Percentiles rank a stretch among this genome's conserved stretches.
phyloP scores from a whole-genome alignment of 2,797 vertebrate species.

The Arctocebus calabarensis region DNA sequence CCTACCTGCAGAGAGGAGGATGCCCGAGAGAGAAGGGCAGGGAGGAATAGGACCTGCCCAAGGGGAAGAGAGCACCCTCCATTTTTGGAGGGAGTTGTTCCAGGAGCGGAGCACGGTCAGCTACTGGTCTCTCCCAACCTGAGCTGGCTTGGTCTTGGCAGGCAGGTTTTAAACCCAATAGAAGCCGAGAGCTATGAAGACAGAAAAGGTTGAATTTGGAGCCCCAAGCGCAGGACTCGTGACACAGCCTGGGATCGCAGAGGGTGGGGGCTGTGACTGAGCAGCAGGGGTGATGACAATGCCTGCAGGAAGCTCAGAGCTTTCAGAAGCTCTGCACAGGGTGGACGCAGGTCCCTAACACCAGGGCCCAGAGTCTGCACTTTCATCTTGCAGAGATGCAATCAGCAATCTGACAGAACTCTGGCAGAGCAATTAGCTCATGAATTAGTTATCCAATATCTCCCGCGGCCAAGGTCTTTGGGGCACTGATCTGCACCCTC shows the following conservation, averaged over 20 bases:
- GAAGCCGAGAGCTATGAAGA: not conserved
- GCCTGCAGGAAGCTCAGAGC: not conserved
- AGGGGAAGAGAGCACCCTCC: not conserved
- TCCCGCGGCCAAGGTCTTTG: slow-evolving; percentile 59
- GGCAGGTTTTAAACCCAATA: not conserved
- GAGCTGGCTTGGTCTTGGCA: not conserved
- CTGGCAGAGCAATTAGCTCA: slow-evolving; percentile 74
- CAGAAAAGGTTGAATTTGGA: not conserved
- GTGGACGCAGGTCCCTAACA: not conserved
- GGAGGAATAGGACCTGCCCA: not conserved
- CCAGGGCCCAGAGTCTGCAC: slow-evolving; percentile 36
- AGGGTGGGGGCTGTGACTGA: not conserved
- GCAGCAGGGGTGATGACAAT: not conserved
- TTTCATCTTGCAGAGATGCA: slow-evolving; percentile 65
- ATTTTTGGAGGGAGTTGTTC: not conserved
- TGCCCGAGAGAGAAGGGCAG: not conserved
- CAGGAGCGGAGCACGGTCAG: not conserved
- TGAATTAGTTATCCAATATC: slow-evolving; percentile 73
- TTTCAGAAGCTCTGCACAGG: not conserved
- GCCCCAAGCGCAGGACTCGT: not conserved
- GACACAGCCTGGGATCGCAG: not conserved
- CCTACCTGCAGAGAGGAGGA: not conserved
- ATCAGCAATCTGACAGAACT: slow-evolving; percentile 63
- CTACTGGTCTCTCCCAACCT: not conserved
- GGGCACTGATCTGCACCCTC: slow-evolving; percentile 50